These are phyloP conservation scores for Drosophila diplacantha DNA, from an alignment of 2,888 invertebrate species.

Conservation along the genomic window DNA sequence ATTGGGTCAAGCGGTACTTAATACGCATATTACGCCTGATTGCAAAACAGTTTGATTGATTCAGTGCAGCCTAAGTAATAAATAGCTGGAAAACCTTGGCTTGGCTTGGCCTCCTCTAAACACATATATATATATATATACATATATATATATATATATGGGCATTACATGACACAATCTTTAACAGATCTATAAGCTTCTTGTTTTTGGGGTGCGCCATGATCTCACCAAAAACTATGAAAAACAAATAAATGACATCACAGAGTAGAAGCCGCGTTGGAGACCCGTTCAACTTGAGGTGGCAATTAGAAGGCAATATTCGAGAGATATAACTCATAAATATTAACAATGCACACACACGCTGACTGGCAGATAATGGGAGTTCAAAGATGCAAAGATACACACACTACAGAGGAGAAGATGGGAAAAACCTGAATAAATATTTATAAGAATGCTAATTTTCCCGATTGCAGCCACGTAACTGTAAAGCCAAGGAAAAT, in stretches of 20 bases:
- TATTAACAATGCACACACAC: slow-evolving; percentile 56
- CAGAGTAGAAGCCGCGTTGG: slow-evolving; percentile 21
- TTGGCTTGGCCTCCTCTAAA: slow-evolving; percentile 10
- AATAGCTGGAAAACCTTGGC: slow-evolving; percentile 60
- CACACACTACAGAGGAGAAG: slow-evolving; percentile 21
- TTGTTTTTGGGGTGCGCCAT: slow-evolving; percentile 47
- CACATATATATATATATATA: background rate
- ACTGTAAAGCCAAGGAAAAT: slow-evolving; percentile 48
- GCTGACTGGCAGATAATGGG: slow-evolving; percentile 13
- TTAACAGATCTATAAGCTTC: slow-evolving; percentile 12
- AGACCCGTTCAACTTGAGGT: slow-evolving; percentile 65
- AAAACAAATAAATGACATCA: slow-evolving; percentile 50
- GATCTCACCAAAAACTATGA: slow-evolving; percentile 58
- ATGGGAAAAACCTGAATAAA: slow-evolving; percentile 47
- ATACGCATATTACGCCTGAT: slow-evolving; percentile 31
- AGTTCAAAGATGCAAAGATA: slow-evolving; percentile 40
- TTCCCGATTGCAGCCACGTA: slow-evolving; percentile 48
- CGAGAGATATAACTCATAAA: slow-evolving; percentile 54
- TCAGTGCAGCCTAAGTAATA: slow-evolving; percentile 11
- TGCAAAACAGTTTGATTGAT: slow-evolving; percentile 32
- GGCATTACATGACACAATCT: slow-evolving; percentile 31
- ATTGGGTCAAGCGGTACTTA: slow-evolving; percentile 52
- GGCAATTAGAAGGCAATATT: slow-evolving; percentile 49
- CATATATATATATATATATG: background rate
- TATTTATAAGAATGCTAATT: slow-evolving; percentile 68